Evolutionary conservation across 2,888 invertebrate species (phyloP), one percentile per base, ranked within the genome.

Genomic region (Pycnomerus fuliginosus): DNA sequence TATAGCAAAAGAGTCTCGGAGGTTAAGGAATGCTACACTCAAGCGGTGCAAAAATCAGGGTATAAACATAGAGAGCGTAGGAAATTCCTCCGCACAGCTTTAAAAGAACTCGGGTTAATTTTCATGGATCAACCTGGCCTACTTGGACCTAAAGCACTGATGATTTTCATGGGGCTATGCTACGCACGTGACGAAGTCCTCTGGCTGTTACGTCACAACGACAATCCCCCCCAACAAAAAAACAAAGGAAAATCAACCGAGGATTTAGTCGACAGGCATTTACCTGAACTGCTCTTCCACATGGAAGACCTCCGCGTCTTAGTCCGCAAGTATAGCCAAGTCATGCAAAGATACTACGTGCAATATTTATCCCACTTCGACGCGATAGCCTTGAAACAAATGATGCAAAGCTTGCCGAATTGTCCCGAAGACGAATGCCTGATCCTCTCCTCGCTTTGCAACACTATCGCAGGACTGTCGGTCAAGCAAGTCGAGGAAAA

Each of bases 111-210:
- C 48, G 91, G 92, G 1, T 78, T 96, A 2, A 90, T 99, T 60
- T 82, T 99, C 67, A 92, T 96, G 10, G 99, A 99, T 73, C 97
- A 99, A 69, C 99, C 99, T 2, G 97, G 99, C 1, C 76, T 99
- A 13, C 74, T 99, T 27, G 99, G 99, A 0, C 99, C 99, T 1
- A 99, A 99, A 76, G 93, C 95, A 3, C 77, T 99, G 43, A 83
- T 95, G 64, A 91, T 99, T 53, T 92, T 99, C 67, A 96, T 98
- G 82, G 98, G 92, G 0, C 76, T 99, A 5, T 93, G 94, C 50
- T 88, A 94, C 71, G 88, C 97, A 0, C 80, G 98, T 59, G 99
- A 99, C 77, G 99, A 99, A 76, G 90, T 99, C 13, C 82, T 89
- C 33, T 99, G 99, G 99, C 77, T 99, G 30, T 70, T 99, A 28